Evolutionary conservation across 1,140 invertebrate genomes (phyloP), one percentile per base, ranked within the genome.

Genomic region (Drosophila subpulchrella): DNA sequence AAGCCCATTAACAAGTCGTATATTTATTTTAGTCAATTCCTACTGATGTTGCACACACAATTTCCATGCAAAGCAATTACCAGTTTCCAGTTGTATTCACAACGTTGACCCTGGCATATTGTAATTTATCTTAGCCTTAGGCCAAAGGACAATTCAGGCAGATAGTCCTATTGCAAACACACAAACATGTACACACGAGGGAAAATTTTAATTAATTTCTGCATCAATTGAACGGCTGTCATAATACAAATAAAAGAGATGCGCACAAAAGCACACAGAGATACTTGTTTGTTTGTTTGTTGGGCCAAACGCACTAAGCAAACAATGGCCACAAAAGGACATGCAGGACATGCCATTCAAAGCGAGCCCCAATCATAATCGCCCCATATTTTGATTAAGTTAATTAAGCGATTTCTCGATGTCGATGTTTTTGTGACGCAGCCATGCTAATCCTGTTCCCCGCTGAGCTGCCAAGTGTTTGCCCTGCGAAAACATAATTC

Each of bases 301-400:
- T 78, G 66, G 77, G 63, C 67, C 71, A 65, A 85, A 70, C 81
- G 74, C 72, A 65, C 39, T 50, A 24, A 54, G 57, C 67, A 82
- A 88, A 76, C 75, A 85, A 86, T 51, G 55, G 24, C 36, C 34
- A 60, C 73, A 76, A 58, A 74, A 76, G 74, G 74, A 72, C 66
- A 72, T 76, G 73, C 61, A 78, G 65, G 61, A 53, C 20, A 24
- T 39, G 38, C 68, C 46, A 73, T 47, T 63, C 13, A 63, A 36
- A 30, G n/a, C 56, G 11, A 36, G 15, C 2, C 32, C 17, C 39
- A 38, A 60, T 51, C 59, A 88, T 88, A 80, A 89, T 89, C 51
- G 84, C 80, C 67, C 80, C 67, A 81, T 84, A 88, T 88, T 89
- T 88, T 89, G 84, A 88, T 88, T 89, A 88, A 83, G 73, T 89